Conservation (phyloP, 2,888 invertebrate genomes). For the Bhutanitis thaidina region DNA sequence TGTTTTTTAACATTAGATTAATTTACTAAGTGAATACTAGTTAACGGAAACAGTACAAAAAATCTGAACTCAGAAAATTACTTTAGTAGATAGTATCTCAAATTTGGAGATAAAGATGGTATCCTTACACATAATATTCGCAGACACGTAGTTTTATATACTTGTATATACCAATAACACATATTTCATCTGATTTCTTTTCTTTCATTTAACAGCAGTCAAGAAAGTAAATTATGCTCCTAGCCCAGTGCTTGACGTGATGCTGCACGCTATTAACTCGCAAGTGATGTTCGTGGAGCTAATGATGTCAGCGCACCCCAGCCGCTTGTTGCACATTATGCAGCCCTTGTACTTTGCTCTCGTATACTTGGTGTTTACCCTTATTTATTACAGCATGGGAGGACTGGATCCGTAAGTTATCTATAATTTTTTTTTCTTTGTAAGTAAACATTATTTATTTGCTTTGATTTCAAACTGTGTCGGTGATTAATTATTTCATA, state of each 20-base stretch:
- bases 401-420: constrained; percentile 84
- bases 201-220: constrained; percentile 39
- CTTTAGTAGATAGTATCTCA: too few species aligned
- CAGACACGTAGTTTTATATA: too few species aligned
- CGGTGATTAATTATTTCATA: too few species aligned
- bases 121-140: too few species aligned
- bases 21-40: too few species aligned
- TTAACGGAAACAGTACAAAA: too few species aligned
- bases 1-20: too few species aligned
- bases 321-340: constrained; percentile 80
- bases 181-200: too few species aligned
- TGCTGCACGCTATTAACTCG: constrained; percentile 84
- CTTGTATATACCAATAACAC: neutral
- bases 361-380: constrained; percentile 84
- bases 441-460: too few species aligned
- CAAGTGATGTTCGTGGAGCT: constrained; percentile 87
- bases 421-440: neutral
- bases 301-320: constrained; percentile 85
- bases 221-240: constrained; percentile 57
- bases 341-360: constrained; percentile 86
- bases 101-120: too few species aligned
- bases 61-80: too few species aligned
- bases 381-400: constrained; percentile 85
- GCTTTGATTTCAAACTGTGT: too few species aligned
- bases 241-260: constrained; percentile 61